Percentiles rank a stretch among this genome's conserved stretches.
These are phyloP conservation scores for Stenoptilia bipunctidactyla DNA, from an alignment of 2,888 invertebrate species.

Conservation along the genomic window DNA sequence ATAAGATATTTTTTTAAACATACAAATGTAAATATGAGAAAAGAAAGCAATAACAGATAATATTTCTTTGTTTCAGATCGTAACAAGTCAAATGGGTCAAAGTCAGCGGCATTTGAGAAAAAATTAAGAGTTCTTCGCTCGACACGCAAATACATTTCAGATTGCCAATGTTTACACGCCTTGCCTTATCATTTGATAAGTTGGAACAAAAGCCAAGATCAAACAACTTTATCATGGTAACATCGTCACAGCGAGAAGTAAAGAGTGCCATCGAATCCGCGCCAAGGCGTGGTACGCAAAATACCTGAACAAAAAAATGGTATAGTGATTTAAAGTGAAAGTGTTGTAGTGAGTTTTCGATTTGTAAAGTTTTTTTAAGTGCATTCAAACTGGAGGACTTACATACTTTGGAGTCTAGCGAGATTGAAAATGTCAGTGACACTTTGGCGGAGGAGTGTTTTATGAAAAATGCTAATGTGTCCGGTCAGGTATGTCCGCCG, in stretches of 20 bases:
- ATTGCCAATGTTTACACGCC: slow-evolving; percentile 59
- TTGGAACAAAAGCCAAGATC: slow-evolving; percentile 60
- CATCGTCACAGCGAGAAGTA: slow-evolving; percentile 44
- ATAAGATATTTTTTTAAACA: too few relatives aligned
- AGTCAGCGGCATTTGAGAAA: slow-evolving; percentile 38
- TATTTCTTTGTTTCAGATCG: background rate
- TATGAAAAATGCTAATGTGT: slow-evolving; percentile 33
- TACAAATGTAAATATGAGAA: too few relatives aligned
- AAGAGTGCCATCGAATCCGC: slow-evolving; percentile 45
- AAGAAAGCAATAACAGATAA: too few relatives aligned
- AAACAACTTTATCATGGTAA: slow-evolving; percentile 66
- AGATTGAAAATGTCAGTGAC: slow-evolving; percentile 46
- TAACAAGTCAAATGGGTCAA: background rate
- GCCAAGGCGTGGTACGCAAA: slow-evolving; percentile 14
- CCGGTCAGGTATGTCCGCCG: slow-evolving; percentile 69
- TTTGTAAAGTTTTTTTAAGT: slow-evolving; percentile 26
- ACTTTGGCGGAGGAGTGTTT: slow-evolving; percentile 38
- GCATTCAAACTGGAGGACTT: slow-evolving; percentile 62
- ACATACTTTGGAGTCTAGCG: slow-evolving; percentile 44
- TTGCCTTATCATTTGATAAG: slow-evolving; percentile 66
- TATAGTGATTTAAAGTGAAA: background rate
- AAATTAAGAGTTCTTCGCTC: slow-evolving; percentile 50
- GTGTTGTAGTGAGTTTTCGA: slow-evolving; percentile 26
- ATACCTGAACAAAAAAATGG: slow-evolving; percentile 4
- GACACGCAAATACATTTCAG: slow-evolving; percentile 59